phyloP scores from a whole-genome alignment of 92 coral and sea anemone genomes.

The Diadumene lineata region DNA sequence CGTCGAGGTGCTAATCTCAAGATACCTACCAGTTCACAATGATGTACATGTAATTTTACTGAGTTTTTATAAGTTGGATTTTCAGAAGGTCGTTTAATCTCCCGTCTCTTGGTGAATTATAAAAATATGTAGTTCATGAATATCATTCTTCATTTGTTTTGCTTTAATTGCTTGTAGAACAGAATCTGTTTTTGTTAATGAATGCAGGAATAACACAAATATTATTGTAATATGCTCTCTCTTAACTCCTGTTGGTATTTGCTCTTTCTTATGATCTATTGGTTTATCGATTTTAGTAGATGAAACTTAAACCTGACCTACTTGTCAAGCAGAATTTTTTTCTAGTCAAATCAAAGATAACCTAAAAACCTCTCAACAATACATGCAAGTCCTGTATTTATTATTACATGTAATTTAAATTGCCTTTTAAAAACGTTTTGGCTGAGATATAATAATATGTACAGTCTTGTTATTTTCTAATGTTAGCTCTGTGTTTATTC shows the following conservation, averaged over 20 bases:
- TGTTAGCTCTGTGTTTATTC: not conserved
- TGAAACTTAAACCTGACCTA: not conserved
- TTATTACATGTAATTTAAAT: too few relatives aligned
- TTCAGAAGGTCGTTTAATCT: not conserved
- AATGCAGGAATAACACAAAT: not conserved
- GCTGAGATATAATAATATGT: not conserved
- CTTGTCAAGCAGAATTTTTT: not conserved
- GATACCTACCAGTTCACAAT: too few relatives aligned
- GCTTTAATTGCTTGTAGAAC: not conserved
- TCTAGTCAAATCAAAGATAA: too few relatives aligned
- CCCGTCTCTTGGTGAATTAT: too few relatives aligned
- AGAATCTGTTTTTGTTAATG: conserved; percentile 14
- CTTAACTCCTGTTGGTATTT: conserved; percentile 5
- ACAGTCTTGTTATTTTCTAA: too few relatives aligned
- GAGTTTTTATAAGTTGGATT: not conserved
- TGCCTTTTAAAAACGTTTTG: not conserved
- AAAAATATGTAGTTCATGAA: not conserved
- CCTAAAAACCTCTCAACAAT: too few relatives aligned
- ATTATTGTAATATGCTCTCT: conserved; percentile 4
- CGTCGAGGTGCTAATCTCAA: not conserved
- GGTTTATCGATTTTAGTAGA: not conserved
- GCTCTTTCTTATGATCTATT: not conserved
- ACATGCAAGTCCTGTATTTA: too few relatives aligned
- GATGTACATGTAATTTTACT: conserved; percentile 1
- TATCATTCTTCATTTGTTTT: not conserved